These are phyloP conservation scores for Lepidochrysops patricia DNA, from an alignment of 2,888 invertebrate species.

Conservation along the genomic window DNA sequence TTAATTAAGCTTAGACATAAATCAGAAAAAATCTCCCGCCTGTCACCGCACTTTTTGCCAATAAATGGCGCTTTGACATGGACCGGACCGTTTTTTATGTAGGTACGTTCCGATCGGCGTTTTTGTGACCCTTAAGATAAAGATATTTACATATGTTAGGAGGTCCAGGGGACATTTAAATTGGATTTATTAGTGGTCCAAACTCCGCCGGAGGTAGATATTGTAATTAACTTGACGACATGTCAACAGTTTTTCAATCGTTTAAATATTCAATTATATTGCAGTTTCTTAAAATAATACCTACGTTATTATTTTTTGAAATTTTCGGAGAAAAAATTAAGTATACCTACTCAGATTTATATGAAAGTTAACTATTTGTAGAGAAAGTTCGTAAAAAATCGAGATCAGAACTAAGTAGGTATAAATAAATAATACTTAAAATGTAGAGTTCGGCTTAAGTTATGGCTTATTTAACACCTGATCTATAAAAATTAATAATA, in stretches of 20 bases:
- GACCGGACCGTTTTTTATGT: conserved; percentile 55
- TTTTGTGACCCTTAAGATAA: conserved; percentile 70
- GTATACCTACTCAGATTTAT: too few species aligned
- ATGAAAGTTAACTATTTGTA: too few species aligned
- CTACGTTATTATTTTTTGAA: too few species aligned
- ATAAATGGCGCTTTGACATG: conserved; percentile 37
- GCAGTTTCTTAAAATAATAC: too few species aligned
- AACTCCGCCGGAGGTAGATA: conserved; percentile 54
- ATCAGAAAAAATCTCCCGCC: neutral
- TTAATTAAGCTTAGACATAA: neutral
- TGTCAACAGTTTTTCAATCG: neutral
- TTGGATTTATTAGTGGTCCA: conserved; percentile 69
- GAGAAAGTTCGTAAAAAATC: too few species aligned
- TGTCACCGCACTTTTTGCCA: neutral
- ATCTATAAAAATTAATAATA: too few species aligned
- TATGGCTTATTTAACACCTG: too few species aligned
- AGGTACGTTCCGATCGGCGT: conserved; percentile 55
- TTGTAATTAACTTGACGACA: conserved; percentile 8
- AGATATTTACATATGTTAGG: conserved; percentile 73
- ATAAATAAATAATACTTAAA: too few species aligned
- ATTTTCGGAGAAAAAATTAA: too few species aligned
- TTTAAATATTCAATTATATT: neutral
- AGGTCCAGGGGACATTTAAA: conserved; percentile 67
- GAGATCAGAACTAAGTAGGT: too few species aligned
- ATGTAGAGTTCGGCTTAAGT: too few species aligned